Base-by-base conservation (phyloP, 2,888 invertebrate genomes). In the Neocrepidodera transversa region DNA sequence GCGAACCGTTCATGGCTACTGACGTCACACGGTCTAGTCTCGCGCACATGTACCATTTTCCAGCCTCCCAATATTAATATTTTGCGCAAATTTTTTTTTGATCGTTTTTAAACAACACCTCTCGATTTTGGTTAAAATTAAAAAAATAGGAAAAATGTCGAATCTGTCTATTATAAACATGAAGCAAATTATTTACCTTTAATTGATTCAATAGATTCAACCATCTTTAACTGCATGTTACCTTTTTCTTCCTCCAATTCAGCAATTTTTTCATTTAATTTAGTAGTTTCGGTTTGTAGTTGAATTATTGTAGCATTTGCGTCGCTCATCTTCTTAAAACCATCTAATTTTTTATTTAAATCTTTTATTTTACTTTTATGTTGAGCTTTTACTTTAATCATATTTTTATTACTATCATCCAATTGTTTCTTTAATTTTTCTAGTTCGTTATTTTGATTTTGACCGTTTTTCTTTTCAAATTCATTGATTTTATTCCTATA, bases 171-270 rank as follows among this genome's bases (percentile, higher is more conserved):
- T 23, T 23, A 5, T 23, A 23, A 23, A 23, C 23, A 6, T 23
- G 23, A n/a, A n/a, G n/a, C n/a, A n/a, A n/a, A n/a, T n/a, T n/a
- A n/a, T n/a, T n/a, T 63, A 60, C 68, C 68, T 68, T 66, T 69
- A 5, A 58, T 55, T 35, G 66, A 67, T 23, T 62, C 63, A 49
- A 66, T 64, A 80, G 89, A 88, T 80, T 92, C 91, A 70, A 92
- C 88, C 76, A 92, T 84, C 81, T 89, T 89, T 76, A 94, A 82
- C 80, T 94, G 93, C 74, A 95, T 85, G 81, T 93, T 92, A 72
- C 93, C 93, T 81, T 94, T 95, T 80, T 95, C 95, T 79, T 93
- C 93, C 80, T 76, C 76, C 65, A 95, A 80, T 75, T 93, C 91
- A 10, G 90, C 89, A 61, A 95, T 86, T 82, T 87, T 88, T 69